These are phyloP conservation scores for Oxytorus armatus DNA, from an alignment of 2,888 invertebrate genomes.

Conservation along the genomic window DNA sequence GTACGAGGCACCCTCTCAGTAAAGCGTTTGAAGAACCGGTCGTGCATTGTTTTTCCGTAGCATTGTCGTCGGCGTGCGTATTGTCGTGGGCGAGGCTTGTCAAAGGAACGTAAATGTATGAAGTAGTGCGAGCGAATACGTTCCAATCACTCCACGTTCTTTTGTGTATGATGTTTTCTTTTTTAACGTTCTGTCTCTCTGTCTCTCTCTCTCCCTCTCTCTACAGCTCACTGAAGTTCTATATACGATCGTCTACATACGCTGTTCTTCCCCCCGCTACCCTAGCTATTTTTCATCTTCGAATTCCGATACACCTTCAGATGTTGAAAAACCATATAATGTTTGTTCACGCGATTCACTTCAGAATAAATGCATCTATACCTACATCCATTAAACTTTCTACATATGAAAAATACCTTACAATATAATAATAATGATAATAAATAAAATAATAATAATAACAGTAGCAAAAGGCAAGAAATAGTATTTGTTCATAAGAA, in stretches of 20 bases:
- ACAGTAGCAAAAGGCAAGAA: too few relatives aligned
- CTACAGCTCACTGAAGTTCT: constrained; percentile 19
- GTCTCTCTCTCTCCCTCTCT: constrained; percentile 13
- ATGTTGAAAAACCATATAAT: too few relatives aligned
- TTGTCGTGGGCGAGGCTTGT: constrained; percentile 70
- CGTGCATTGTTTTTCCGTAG: constrained; percentile 76
- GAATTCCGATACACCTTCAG: constrained; percentile 55
- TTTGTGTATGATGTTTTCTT: constrained; percentile 54
- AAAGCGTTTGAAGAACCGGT: constrained; percentile 75
- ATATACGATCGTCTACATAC: background rate
- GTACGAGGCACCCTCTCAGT: constrained; percentile 57
- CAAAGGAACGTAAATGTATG: constrained; percentile 76
- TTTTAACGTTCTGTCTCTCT: constrained; percentile 31
- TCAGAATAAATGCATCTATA: too few relatives aligned
- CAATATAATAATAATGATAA: too few relatives aligned
- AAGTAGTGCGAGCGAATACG: constrained; percentile 63
- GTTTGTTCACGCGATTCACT: constrained; percentile 5
- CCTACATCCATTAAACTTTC: too few relatives aligned
- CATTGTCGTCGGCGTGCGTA: constrained; percentile 74
- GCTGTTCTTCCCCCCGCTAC: background rate
- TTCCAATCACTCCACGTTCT: constrained; percentile 64
- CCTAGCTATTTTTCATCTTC: constrained; percentile 33
- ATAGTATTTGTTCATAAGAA: too few relatives aligned
- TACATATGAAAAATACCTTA: too few relatives aligned
- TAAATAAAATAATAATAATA: too few relatives aligned